Conservation (phyloP, 2,113 vertebrate species). For the Perccottus glenii region DNA sequence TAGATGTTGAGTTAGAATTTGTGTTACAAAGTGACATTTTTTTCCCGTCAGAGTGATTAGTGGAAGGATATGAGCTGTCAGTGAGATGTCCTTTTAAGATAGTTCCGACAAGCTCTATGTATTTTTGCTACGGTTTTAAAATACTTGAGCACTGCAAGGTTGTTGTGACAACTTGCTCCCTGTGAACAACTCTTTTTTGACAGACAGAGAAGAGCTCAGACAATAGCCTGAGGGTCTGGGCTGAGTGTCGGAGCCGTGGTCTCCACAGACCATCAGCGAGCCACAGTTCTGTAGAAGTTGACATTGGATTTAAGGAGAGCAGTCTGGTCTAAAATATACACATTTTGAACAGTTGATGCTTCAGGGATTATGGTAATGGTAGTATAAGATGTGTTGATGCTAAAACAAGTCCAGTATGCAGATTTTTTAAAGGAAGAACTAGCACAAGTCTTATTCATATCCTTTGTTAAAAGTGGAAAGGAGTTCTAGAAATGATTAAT, state of each 20-base stretch:
- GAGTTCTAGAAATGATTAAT: conserved; percentile 29
- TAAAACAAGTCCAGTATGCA: not conserved
- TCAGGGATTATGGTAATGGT: conserved; percentile 26
- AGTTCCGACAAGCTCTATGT: conserved; percentile 22
- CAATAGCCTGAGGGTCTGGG: conserved; percentile 48
- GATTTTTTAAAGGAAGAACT: not conserved
- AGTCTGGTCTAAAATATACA: conserved; percentile 3
- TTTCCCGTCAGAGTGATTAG: conserved; percentile 14
- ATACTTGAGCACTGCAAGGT: conserved; percentile 35
- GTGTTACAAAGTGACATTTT: not conserved
- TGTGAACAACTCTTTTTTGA: conserved; percentile 55
- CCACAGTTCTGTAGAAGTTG: conserved; percentile 22
- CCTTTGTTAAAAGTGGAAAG: conserved; percentile 11
- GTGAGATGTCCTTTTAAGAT: conserved; percentile 35
- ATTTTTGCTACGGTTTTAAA: conserved; percentile 49
- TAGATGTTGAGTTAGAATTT: conserved; percentile 5
- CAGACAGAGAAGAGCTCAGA: conserved; percentile 51
- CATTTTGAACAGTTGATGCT: not conserved
- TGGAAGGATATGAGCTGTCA: conserved; percentile 38
- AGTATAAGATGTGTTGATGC: conserved; percentile 6
- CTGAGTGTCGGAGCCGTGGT: conserved; percentile 40
- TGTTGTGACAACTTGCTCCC: conserved; percentile 65
- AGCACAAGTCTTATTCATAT: conserved; percentile 10
- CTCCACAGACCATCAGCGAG: conserved; percentile 46
- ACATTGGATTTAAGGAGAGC: conserved; percentile 22